Evolutionary conservation across 2,888 invertebrate species (phyloP).

Genomic region (Pammene fasciana): DNA sequence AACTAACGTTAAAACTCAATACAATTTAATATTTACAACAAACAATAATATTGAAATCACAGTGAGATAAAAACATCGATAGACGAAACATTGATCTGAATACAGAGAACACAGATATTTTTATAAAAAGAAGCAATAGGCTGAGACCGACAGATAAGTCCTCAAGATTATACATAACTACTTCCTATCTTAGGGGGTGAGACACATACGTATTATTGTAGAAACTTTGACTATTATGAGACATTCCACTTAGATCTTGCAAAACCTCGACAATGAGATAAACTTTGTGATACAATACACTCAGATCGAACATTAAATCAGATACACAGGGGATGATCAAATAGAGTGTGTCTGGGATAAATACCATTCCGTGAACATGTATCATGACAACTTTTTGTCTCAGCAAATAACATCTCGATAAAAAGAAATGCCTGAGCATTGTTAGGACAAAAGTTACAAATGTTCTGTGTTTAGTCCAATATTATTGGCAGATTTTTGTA

Average conservation of each 20-base stretch:
- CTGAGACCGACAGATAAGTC: conserved; percentile 26
- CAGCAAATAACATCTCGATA: conserved; percentile 6
- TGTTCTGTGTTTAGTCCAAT: conserved; percentile 3
- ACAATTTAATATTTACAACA: conserved; percentile 75
- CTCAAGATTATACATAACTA: conserved; percentile 19
- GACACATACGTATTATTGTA: conserved; percentile 6
- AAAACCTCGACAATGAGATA: conserved; percentile 14
- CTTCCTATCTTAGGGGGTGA: conserved; percentile 19
- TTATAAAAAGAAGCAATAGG: conserved; percentile 31
- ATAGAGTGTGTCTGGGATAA: background rate
- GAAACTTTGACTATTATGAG: background rate
- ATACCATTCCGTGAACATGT: background rate
- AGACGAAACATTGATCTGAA: conserved; percentile 59
- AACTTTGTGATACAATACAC: conserved; percentile 1
- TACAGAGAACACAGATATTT: conserved; percentile 50
- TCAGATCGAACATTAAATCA: conserved; percentile 4
- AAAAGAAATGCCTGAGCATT: background rate
- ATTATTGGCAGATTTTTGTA: conserved; percentile 13
- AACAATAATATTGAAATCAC: conserved; percentile 75
- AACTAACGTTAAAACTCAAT: conserved; percentile 62
- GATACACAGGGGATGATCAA: background rate
- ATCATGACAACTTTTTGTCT: conserved; percentile 7
- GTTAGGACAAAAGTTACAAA: background rate
- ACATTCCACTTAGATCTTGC: conserved; percentile 10
- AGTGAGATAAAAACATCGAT: conserved; percentile 72